Evolutionary conservation across 2,797 vertebrate species (phyloP), one percentile per base, ranked within the genome.

Genomic region (Phalloptychus januarius): DNA sequence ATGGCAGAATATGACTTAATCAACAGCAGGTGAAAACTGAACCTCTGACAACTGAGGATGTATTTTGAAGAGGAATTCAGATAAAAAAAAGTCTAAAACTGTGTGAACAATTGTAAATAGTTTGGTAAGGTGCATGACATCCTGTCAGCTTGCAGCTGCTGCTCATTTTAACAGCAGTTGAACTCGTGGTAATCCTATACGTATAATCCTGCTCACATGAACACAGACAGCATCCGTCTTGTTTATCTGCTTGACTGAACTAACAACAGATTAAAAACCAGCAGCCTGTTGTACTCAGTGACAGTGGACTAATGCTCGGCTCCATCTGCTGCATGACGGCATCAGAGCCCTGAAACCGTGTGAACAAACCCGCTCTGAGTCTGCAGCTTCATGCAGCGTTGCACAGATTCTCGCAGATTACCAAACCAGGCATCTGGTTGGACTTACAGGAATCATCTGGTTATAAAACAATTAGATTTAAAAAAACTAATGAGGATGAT

Each of bases 321-420:
- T 86, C 89, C 89, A 92, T 94, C 90, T 94, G 92, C 33, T 79
- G 80, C 18, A 2, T 15, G 74, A 76, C 36, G 73, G 50, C 69
- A 38, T 83, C 76, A 18, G 5, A 42, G 65, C 78, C 76, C 75
- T 31, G 61, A 82, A 85, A 76, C 82, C 58, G 80, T 5, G 45
- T 7, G 70, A 36, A 40, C 71, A 61, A 75, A 79, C 65, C 13
- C 80, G 80, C 61, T 70, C 42, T 28, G 42, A 36, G 38, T 67
- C 75, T 4, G 58, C 28, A 56, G 79, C 69, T 80, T 58, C 42
- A 40, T 28, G 82, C 80, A 73, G 73, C 12, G 25, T 87, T 86
- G 38, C 90, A 86, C 80, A 74, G 89, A 85, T 83, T 84, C 61
- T 70, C 61, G 50, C 79, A 58, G 90, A 94, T 84, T 89, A 85